Conservation (phyloP, 92 coral and sea anemone species). For the Heliopora coerulea region DNA sequence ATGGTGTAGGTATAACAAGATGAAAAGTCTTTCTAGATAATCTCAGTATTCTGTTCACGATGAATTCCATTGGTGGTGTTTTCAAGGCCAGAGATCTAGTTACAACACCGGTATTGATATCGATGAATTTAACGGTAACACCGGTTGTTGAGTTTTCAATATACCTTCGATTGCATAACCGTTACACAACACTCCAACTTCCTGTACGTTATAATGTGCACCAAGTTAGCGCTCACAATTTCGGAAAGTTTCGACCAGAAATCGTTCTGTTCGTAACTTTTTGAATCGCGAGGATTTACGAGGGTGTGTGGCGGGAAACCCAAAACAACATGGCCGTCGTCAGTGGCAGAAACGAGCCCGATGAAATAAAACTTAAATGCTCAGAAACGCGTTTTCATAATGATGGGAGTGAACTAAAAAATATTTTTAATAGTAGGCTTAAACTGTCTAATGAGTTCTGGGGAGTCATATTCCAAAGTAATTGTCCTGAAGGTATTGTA, state of each 20-base stretch:
- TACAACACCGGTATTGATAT: no score
- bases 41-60: not conserved
- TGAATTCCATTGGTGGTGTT: not conserved
- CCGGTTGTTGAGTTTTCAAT: no score
- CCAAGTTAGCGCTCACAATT: no score
- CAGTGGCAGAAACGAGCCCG: conserved; percentile 47
- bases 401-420: conserved; percentile 21
- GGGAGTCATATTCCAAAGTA: conserved; percentile 57
- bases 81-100: not conserved
- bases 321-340: conserved; percentile 68
- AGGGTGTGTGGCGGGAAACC: conserved; percentile 84
- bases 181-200: no score
- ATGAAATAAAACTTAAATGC: conserved; percentile 66
- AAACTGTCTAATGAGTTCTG: conserved; percentile 66
- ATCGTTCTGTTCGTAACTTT: no score
- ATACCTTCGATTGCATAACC: no score
- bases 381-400: conserved; percentile 64
- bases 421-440: conserved; percentile 57
- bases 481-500: conserved; percentile 83
- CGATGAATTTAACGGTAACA: not conserved
- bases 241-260: conserved; percentile 21
- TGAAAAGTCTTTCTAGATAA: not conserved
- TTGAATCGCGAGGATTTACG: no score
- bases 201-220: no score
- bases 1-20: not conserved